Evolutionary conservation across 2,888 invertebrate species (phyloP).

Genomic region (Ennomos quercinarius): DNA sequence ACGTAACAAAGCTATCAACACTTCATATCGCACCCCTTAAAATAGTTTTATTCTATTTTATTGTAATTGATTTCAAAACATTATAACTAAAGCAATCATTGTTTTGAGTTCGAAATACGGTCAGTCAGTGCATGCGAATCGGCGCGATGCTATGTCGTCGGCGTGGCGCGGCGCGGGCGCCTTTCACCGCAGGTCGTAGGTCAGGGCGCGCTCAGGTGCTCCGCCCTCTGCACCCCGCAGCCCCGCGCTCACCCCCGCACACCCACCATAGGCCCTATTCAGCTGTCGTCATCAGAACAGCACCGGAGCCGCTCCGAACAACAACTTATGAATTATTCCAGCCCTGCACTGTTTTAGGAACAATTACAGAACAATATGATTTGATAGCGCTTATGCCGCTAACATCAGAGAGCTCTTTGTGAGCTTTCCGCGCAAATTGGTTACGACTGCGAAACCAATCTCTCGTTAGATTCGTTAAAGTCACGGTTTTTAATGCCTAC

Average conservation of each 20-base stretch:
- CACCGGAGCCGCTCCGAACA: constrained; percentile 73
- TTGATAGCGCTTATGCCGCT: constrained; percentile 72
- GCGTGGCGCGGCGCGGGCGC: constrained; percentile 67
- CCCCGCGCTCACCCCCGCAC: constrained; percentile 51
- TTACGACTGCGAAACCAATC: constrained; percentile 38
- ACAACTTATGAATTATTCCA: constrained; percentile 82
- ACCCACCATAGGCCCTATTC: constrained; percentile 81
- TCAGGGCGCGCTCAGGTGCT: constrained; percentile 85
- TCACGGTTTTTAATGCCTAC: constrained; percentile 44
- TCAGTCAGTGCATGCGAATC: constrained; percentile 63
- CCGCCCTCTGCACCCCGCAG: constrained; percentile 66
- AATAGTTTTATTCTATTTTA: too few species aligned
- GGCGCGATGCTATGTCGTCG: constrained; percentile 73
- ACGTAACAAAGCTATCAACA: too few species aligned
- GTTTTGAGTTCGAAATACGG: constrained; percentile 59
- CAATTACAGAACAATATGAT: constrained; percentile 82
- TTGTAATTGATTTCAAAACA: too few species aligned
- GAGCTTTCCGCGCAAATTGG: constrained; percentile 54
- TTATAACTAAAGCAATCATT: constrained; percentile 38
- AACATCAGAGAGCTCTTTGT: constrained; percentile 75
- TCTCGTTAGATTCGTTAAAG: constrained; percentile 44
- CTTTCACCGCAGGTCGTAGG: constrained; percentile 85
- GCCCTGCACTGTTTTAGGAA: constrained; percentile 76
- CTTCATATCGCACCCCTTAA: too few species aligned
- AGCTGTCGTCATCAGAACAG: constrained; percentile 77